phyloP scores from a whole-genome alignment of 2,113 vertebrate species.

The Crotalus tigris region DNA sequence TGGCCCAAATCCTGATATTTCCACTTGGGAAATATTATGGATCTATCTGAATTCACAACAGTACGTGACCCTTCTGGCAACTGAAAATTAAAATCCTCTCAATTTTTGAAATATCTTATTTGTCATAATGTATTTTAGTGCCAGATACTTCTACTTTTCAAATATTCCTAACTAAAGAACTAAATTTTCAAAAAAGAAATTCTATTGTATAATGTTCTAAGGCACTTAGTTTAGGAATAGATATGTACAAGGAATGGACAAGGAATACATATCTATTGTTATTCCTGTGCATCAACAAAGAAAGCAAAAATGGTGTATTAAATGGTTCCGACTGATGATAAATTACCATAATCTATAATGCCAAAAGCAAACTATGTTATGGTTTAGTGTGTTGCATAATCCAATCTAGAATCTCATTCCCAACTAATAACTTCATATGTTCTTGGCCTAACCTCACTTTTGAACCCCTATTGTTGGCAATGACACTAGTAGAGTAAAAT shows the following conservation, averaged over 20 bases:
- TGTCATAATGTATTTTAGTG: conserved; percentile 41
- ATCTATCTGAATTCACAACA: conserved; percentile 39
- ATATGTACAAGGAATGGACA: no score
- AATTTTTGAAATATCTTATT: conserved; percentile 37
- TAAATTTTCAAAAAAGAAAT: background rate
- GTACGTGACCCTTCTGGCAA: conserved; percentile 53
- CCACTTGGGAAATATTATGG: conserved; percentile 40
- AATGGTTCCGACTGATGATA: background rate
- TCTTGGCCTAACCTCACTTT: background rate
- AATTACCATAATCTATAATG: background rate
- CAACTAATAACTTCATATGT: background rate
- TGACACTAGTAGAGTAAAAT: background rate
- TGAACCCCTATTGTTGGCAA: background rate
- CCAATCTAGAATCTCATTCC: background rate
- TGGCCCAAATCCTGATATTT: conserved; percentile 26
- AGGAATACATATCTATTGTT: background rate
- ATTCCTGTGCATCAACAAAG: background rate
- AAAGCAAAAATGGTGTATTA: background rate
- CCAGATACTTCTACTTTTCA: conserved; percentile 46
- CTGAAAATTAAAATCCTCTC: conserved; percentile 35
- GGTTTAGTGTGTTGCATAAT: background rate
- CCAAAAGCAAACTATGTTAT: background rate
- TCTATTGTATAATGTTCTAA: conserved; percentile 6
- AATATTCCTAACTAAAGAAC: conserved; percentile 41
- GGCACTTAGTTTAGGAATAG: background rate